Evolutionary conservation across 1,140 invertebrate genomes (phyloP).

Genomic region (Muscidifurax raptorellus): DNA sequence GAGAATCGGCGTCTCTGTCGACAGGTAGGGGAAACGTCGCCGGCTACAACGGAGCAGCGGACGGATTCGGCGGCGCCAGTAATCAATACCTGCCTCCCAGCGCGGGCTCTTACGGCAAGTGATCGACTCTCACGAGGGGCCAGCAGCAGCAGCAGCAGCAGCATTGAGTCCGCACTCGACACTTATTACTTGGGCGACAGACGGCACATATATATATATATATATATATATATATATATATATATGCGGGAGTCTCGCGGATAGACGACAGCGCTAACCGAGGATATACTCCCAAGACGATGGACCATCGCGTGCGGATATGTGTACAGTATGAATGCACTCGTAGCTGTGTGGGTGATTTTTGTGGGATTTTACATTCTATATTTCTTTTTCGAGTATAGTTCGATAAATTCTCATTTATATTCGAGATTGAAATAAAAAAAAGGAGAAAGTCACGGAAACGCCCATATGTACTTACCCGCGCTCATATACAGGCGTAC

Average conservation of each 20-base stretch:
- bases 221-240: too few species aligned
- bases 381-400: too few species aligned
- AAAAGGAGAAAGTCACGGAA: too few species aligned
- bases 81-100: constrained; percentile 72
- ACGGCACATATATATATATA: too few species aligned
- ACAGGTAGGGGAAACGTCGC: constrained; percentile 61
- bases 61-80: constrained; percentile 52
- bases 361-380: too few species aligned
- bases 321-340: background rate
- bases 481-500: constrained; percentile 6
- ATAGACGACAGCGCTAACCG: background rate
- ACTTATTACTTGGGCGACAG: constrained; percentile 43
- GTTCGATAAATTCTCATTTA: background rate
- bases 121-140: constrained; percentile 49
- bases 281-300: constrained; percentile 4
- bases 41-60: constrained; percentile 54
- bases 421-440: too few species aligned
- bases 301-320: background rate
- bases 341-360: background rate
- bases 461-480: background rate
- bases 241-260: background rate
- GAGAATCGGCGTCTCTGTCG: constrained; percentile 62
- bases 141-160: background rate
- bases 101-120: constrained; percentile 66
- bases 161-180: constrained; percentile 25